Evolutionary conservation across 2,888 invertebrate species (phyloP).

Genomic region (Melieria crassipennis): DNA sequence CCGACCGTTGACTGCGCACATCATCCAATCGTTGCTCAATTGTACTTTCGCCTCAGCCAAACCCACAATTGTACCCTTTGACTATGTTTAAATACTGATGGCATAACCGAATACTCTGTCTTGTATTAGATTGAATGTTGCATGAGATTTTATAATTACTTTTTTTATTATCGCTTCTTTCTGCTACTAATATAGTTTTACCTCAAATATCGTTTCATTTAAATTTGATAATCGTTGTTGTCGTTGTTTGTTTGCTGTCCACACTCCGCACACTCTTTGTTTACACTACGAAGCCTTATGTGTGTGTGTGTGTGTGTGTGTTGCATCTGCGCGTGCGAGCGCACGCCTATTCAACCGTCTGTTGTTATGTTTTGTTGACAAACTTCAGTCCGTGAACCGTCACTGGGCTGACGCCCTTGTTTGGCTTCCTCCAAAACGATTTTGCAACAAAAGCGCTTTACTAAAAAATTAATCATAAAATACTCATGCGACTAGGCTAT

Average conservation of each 20-base stretch:
- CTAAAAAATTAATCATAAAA: conserved; percentile 66
- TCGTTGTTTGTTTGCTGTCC: conserved; percentile 22
- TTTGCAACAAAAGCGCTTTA: conserved; percentile 51
- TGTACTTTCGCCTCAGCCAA: no score
- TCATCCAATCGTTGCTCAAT: no score
- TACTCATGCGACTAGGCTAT: conserved; percentile 64
- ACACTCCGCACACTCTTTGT: no score
- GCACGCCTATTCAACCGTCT: no score
- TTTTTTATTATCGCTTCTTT: conserved; percentile 63
- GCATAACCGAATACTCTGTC: no score
- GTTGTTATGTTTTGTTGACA: conserved; percentile 23
- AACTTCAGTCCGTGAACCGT: conserved; percentile 23
- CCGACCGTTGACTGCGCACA: no score
- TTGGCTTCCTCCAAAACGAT: conserved; percentile 19
- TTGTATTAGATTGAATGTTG: conserved; percentile 49
- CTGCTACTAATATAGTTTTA: conserved; percentile 53
- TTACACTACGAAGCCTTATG: no score
- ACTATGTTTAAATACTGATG: no score
- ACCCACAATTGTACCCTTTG: no score
- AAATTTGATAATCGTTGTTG: neutral
- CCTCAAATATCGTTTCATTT: conserved; percentile 9
- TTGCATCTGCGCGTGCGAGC: no score
- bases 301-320: no score
- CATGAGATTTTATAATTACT: conserved; percentile 66
- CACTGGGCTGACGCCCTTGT: conserved; percentile 16